These are phyloP conservation scores for Palythoa heliodiscus DNA, from an alignment of 92 coral and sea anemone genomes.

Conservation along the genomic window DNA sequence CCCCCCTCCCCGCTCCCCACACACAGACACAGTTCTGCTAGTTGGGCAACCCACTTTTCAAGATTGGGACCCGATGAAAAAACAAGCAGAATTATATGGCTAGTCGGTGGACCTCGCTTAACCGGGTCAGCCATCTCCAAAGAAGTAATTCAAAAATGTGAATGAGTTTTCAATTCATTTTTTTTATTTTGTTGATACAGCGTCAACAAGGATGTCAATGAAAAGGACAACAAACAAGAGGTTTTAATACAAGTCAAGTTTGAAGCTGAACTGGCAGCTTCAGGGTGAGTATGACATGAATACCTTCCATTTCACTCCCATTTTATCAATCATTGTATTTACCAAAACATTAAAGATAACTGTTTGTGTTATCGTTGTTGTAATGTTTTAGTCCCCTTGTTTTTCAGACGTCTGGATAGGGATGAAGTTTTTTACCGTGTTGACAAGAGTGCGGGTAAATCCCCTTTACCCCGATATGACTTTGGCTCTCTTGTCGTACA, in stretches of 20 bases:
- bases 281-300: slow-evolving; percentile 16
- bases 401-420: background rate
- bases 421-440: background rate
- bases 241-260: slow-evolving; percentile 15
- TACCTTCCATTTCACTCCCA: too few relatives aligned
- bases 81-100: too few relatives aligned
- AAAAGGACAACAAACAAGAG: slow-evolving; percentile 18
- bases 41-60: too few relatives aligned
- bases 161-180: background rate
- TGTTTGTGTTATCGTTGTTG: background rate
- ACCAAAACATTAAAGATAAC: background rate
- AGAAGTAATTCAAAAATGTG: too few relatives aligned
- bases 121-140: too few relatives aligned
- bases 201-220: slow-evolving; percentile 2
- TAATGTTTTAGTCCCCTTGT: background rate
- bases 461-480: background rate
- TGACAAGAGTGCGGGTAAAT: background rate
- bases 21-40: too few relatives aligned
- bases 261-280: slow-evolving; percentile 20
- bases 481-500: background rate
- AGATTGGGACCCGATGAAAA: too few relatives aligned
- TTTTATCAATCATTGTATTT: background rate
- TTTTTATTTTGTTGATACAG: background rate
- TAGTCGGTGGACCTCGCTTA: too few relatives aligned
- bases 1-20: too few relatives aligned